A percentile compares a stretch with the other conserved stretches of the same genome.
phyloP scores from a whole-genome alignment of 2,888 invertebrate species.

The Oconnorella tubifera region DNA sequence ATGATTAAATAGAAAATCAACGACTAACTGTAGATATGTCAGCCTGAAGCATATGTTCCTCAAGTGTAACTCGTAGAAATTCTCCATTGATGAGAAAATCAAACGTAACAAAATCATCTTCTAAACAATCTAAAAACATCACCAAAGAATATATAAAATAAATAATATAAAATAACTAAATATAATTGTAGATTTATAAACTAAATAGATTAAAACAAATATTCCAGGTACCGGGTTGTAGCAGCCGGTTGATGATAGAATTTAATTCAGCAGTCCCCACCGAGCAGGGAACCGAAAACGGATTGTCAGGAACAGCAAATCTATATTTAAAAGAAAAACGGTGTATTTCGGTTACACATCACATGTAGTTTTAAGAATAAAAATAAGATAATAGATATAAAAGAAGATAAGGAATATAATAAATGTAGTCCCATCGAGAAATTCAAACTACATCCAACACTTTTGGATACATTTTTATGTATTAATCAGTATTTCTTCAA shows the following conservation, averaged over 20 bases:
- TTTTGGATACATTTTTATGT: no score
- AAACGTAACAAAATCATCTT: constrained; percentile 64
- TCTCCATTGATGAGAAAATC: constrained; percentile 85
- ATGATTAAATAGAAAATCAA: neutral
- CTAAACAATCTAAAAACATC: neutral
- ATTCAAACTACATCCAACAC: no score
- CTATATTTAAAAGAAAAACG: constrained; percentile 59
- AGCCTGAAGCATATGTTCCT: constrained; percentile 60
- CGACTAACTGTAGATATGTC: neutral
- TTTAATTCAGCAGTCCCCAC: constrained; percentile 71
- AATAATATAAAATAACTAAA: neutral
- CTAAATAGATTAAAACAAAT: neutral
- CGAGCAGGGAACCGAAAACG: constrained; percentile 75
- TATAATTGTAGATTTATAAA: neutral
- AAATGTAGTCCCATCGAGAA: no score
- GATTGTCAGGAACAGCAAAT: constrained; percentile 80
- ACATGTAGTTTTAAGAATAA: neutral
- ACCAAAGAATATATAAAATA: neutral
- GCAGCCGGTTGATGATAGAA: constrained; percentile 72
- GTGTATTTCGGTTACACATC: neutral
- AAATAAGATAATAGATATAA: no score
- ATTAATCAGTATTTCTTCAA: no score
- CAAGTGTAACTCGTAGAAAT: constrained; percentile 70
- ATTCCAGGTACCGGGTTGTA: constrained; percentile 62
- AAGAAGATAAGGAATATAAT: no score